Base-by-base conservation (phyloP, 2,797 vertebrate species). In the Cirrhinus mrigala region DNA sequence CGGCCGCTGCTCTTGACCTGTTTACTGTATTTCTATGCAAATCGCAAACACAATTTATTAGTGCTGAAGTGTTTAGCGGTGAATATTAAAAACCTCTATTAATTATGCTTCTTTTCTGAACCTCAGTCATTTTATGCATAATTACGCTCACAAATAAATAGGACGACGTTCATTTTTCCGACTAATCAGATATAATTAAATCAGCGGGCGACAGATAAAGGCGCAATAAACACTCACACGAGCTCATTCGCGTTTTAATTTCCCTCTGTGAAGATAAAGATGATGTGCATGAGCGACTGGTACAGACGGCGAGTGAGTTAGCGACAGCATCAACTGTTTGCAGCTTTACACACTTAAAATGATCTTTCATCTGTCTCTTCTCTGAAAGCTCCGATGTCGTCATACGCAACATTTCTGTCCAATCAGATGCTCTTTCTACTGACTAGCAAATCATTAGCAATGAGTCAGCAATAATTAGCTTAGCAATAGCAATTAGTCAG, bases 171-270 rank as follows among this genome's bases (percentile, higher is more conserved):
- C 7, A 78, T 78, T 62, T 78, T 78, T 62, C 52, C 37, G 16
- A 62, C 8, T 62, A 78, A 78, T 78, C 76, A 62, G 76, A 62
- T 78, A 60, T 62, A 62, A 78, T 62, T 78, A 62, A 62, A 78
- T 78, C 76, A 78, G 76, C 62, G 76, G 54, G 56, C 54, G 37
- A 62, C 14, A 62, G 76, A 78, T 78, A 78, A 78, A 78, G 4
- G 2, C 22, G 44, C 76, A 78, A 56, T 76, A 76, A 40, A 77
- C 76, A 77, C 75, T 58, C 20, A 1, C 52, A 58, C 37, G 1
- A n/a, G 52, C 74, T 76, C 74, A 37, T n/a, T 14, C 27, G 12
- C 6, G 3, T 22, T 37, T n/a, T 40, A 16, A 27, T 40, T 20
- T 56, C 54, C 37, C 76, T 78, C n/a, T 46, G 56, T 18, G 37